These are phyloP conservation scores for Tipula unca DNA, from an alignment of 2,888 invertebrate genomes.

Conservation along the genomic window DNA sequence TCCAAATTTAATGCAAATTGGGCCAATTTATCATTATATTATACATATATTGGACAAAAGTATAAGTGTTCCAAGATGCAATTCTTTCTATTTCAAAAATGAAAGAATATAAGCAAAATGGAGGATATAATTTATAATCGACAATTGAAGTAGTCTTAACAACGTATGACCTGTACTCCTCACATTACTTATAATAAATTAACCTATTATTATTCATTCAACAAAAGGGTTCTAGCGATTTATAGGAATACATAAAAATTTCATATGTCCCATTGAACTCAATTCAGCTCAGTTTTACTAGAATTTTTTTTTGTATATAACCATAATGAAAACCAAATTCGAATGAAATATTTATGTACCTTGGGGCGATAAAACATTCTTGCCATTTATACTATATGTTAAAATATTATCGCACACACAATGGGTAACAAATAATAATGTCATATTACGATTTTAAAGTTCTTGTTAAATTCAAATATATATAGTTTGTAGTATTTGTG, in stretches of 20 bases:
- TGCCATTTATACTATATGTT: neutral
- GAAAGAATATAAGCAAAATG: too few species aligned
- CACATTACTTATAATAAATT: constrained; percentile 34
- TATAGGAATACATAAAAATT: neutral
- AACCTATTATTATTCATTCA: neutral
- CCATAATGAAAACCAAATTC: neutral
- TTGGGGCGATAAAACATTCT: neutral
- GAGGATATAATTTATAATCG: too few species aligned
- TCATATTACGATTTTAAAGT: neutral
- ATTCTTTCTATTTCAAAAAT: too few species aligned
- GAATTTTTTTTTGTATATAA: neutral
- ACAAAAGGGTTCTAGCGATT: neutral
- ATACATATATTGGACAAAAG: too few species aligned
- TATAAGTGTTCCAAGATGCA: too few species aligned
- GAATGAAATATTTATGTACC: neutral
- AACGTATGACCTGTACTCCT: constrained; percentile 30
- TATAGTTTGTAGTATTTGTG: neutral
- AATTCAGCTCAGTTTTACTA: neutral
- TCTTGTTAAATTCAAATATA: neutral
- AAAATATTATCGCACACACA: neutral
- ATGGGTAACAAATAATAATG: neutral
- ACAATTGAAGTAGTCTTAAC: too few species aligned
- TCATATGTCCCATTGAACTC: neutral
- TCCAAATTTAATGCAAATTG: too few species aligned
- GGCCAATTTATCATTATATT: too few species aligned